These are phyloP conservation scores for Anguilla anguilla DNA, from an alignment of 2,797 vertebrate species.

Conservation along the genomic window DNA sequence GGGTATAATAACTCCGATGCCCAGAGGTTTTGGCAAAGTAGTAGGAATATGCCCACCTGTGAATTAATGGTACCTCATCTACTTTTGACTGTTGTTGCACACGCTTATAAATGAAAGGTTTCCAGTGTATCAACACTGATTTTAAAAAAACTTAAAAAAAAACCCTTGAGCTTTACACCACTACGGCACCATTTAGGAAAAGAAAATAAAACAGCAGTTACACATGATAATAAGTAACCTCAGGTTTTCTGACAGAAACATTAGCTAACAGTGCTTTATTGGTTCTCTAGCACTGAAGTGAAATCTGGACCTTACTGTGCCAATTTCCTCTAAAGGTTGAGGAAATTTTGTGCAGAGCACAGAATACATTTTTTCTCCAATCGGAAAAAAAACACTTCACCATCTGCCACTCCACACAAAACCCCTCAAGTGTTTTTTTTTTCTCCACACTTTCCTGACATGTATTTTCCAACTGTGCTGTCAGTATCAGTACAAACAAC, in stretches of 20 bases:
- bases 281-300: background rate
- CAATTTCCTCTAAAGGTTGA: constrained; percentile 2
- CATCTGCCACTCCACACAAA: constrained; percentile 8
- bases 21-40: constrained; percentile 51
- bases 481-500: constrained; percentile 18
- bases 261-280: background rate
- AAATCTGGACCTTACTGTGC: background rate
- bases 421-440: constrained; percentile 10
- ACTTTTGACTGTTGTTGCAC: constrained; percentile 3
- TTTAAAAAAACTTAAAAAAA: background rate
- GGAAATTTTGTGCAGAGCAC: background rate
- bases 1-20: constrained; percentile 58
- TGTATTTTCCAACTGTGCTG: constrained; percentile 3
- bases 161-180: background rate
- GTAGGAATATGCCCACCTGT: constrained; percentile 68
- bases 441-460: constrained; percentile 21
- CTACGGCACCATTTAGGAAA: background rate
- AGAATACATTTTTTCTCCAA: background rate
- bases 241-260: background rate
- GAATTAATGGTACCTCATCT: constrained; percentile 55
- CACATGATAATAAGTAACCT: background rate
- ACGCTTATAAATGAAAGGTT: background rate
- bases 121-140: background rate
- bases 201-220: background rate
- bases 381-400: background rate